Evolutionary conservation across 2,888 invertebrate species (phyloP).

Genomic region (Nebria brevicollis): DNA sequence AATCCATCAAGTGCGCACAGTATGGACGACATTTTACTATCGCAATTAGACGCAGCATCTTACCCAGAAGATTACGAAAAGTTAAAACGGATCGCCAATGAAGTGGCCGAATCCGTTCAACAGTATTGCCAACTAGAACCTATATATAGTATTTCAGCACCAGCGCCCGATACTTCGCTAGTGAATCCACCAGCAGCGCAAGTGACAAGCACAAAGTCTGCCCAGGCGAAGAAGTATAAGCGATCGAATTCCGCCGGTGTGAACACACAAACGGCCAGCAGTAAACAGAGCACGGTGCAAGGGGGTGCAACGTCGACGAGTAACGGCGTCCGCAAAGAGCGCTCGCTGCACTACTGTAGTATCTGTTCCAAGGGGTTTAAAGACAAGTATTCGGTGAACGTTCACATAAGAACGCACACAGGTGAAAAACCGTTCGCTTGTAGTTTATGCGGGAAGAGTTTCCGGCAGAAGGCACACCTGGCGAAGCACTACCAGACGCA

Average conservation of each 20-base stretch:
- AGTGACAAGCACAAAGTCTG: constrained; percentile 71
- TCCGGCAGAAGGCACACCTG: constrained; percentile 90
- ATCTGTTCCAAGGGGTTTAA: constrained; percentile 95
- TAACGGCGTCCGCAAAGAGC: constrained; percentile 82
- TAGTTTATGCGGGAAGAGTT: constrained; percentile 91
- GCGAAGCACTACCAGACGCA: constrained; percentile 95
- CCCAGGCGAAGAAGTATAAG: constrained; percentile 75
- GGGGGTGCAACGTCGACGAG: constrained; percentile 69
- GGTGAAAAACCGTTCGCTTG: constrained; percentile 98
- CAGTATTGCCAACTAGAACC: constrained; percentile 71
- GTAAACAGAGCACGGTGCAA: constrained; percentile 57
- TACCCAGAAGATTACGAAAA: constrained; percentile 87
- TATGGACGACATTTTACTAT: constrained; percentile 76
- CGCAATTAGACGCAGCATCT: constrained; percentile 72
- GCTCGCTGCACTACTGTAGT: constrained; percentile 90
- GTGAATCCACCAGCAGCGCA: constrained; percentile 63
- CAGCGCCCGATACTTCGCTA: constrained; percentile 59
- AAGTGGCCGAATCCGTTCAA: constrained; percentile 81
- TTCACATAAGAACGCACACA: constrained; percentile 96
- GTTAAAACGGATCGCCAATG: constrained; percentile 83
- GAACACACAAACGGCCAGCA: constrained; percentile 53
- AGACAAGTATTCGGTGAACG: constrained; percentile 97
- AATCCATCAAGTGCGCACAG: constrained; percentile 71
- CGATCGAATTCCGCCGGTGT: constrained; percentile 63
- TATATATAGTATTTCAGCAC: constrained; percentile 65